Percentiles rank a stretch among this genome's conserved stretches.
Evolutionary conservation across 2,888 invertebrate species (phyloP).

Genomic region (Drosophila rellima): DNA sequence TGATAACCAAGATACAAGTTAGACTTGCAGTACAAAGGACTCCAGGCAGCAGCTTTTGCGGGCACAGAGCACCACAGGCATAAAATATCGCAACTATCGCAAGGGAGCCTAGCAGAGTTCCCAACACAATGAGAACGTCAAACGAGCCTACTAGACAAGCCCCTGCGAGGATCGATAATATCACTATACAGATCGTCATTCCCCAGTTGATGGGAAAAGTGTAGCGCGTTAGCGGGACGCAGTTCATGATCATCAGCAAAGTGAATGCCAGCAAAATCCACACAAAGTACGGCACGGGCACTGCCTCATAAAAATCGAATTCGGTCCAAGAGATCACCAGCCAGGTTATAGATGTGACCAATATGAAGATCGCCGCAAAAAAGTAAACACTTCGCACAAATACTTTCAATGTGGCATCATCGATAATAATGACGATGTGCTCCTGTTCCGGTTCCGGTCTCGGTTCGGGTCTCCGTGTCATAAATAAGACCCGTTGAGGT

Average conservation of each 20-base stretch:
- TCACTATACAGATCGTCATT: slow-evolving; percentile 6
- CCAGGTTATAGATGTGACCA: slow-evolving; percentile 25
- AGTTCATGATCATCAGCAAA: slow-evolving; percentile 21
- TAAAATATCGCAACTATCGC: neutral
- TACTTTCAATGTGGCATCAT: neutral
- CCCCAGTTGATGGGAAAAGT: slow-evolving; percentile 13
- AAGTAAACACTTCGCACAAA: slow-evolving; percentile 33
- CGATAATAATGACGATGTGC: slow-evolving; percentile 3
- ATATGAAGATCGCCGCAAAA: slow-evolving; percentile 2
- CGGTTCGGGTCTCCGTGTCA: neutral
- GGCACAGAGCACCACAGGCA: slow-evolving; percentile 1
- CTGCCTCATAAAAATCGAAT: neutral
- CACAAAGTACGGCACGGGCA: slow-evolving; percentile 25
- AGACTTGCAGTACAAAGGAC: neutral
- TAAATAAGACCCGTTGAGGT: neutral
- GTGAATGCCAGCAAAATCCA: slow-evolving; percentile 24
- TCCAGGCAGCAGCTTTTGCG: neutral
- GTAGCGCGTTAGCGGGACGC: slow-evolving; percentile 12
- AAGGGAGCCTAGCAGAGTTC: neutral
- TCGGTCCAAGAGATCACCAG: neutral
- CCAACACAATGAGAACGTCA: neutral
- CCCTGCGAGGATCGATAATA: neutral
- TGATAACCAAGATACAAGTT: neutral
- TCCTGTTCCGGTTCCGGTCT: neutral
- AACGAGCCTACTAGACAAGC: neutral